Evolutionary conservation across 2,797 vertebrate genomes (phyloP), one percentile per base, ranked within the genome.

Genomic region (Molossus molossus): DNA sequence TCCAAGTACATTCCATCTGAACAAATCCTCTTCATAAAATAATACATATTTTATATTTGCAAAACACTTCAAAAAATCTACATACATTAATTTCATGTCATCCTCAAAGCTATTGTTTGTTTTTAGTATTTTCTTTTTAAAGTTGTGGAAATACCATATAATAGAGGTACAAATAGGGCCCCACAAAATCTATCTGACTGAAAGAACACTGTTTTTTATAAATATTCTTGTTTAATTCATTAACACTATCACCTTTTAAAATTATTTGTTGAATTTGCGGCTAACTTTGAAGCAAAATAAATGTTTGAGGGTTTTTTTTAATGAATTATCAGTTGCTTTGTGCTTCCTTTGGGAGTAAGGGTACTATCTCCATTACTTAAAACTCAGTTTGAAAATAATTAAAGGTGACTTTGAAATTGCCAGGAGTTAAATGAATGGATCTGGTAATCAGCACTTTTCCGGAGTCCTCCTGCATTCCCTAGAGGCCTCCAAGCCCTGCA

Each of bases 381-480:
- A 97, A 96, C 48, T 79, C 82, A 75, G 69, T 94, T 96, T 96
- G 96, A 94, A 96, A 95, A 48, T 96, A 98, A 75, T 88, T 96
- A 87, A 80, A 33, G 0, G 84, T 98, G 96, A 94, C 95, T 96
- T 97, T 57, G 33, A 89, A 95, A 94, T 93, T 84, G 76, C 91
- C 53, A 15, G 9, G 40, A 62, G 58, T 94, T 98, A 62, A 95
- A 81, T 77, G 79, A 92, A 37, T 95, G 18, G 3, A 73, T 92
- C 62, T 70, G n/a, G 86, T 64, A 87, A 65, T 89, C 75, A 84
- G 62, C 83, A 81, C 94, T 95, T 94, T 85, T 27, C 79, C 2
- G 2, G 85, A 88, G 45, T 29, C 73, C 67, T 83, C 93, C 27
- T 62, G 15, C 62, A 29, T 87, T 95, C 89, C 72, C 96, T 50